Evolutionary conservation across 2,113 vertebrate species (phyloP).

Genomic region (Carollia perspicillata): DNA sequence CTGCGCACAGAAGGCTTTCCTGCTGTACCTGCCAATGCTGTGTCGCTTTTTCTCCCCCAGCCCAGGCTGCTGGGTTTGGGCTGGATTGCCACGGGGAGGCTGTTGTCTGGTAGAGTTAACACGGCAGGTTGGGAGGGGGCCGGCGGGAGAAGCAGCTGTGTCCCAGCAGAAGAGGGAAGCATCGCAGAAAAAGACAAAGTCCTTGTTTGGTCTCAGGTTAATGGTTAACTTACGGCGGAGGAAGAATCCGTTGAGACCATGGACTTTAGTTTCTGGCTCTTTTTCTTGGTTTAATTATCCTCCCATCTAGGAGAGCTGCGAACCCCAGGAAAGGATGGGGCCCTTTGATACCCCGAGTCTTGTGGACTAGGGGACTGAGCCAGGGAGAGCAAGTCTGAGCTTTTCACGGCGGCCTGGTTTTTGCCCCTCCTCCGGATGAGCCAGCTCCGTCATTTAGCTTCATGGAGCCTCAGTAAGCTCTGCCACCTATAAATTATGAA

Average conservation of each 20-base stretch:
- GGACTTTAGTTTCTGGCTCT: constrained; percentile 54
- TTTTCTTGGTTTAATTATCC: constrained; percentile 29
- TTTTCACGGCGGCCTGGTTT: neutral
- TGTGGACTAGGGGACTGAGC: neutral
- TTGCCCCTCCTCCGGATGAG: neutral
- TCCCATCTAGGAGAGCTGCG: neutral
- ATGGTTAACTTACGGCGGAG: constrained; percentile 28
- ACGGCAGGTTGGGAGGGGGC: neutral
- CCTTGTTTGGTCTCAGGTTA: constrained; percentile 58
- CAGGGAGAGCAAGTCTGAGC: neutral
- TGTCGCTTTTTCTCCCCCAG: neutral
- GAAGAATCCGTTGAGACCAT: neutral
- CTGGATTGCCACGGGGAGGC: neutral
- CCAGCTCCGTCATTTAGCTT: neutral
- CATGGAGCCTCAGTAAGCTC: neutral
- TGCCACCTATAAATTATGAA: neutral
- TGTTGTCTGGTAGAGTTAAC: neutral
- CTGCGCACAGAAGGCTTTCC: neutral
- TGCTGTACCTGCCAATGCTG: neutral
- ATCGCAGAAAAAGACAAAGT: constrained; percentile 29
- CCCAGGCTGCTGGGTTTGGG: neutral
- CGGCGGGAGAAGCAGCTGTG: neutral
- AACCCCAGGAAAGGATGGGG: neutral
- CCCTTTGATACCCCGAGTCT: neutral
- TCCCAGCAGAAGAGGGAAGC: neutral